A percentile compares a stretch with the other conserved stretches of the same genome.
phyloP scores from a whole-genome alignment of 1,140 invertebrate species.

The Phymastichus coffea region DNA sequence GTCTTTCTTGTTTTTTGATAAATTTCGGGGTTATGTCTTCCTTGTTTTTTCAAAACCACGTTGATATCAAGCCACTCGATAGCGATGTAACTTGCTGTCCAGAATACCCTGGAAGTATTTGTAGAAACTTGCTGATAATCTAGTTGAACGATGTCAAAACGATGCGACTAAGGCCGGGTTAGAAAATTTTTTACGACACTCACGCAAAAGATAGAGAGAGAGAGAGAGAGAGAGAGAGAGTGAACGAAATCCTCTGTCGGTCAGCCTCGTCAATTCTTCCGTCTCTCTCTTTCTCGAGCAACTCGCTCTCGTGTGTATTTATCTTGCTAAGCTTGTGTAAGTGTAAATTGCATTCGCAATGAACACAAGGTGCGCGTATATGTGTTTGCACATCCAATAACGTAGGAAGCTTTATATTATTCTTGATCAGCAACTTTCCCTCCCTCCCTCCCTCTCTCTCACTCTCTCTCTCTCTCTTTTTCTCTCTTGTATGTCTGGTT shows the following conservation, averaged over 20 bases:
- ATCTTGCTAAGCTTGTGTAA: neutral
- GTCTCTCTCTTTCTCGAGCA: slow-evolving; percentile 15
- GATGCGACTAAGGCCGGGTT: neutral
- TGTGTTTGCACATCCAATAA: neutral
- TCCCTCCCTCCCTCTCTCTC: no score
- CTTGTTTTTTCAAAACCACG: slow-evolving; percentile 22
- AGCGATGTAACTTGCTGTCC: neutral
- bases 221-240: no score
- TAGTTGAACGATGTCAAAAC: neutral
- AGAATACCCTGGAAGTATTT: neutral
- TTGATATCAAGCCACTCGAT: no score
- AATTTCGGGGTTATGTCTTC: slow-evolving; percentile 21
- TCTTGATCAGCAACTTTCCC: slow-evolving; percentile 2
- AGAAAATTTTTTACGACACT: slow-evolving; percentile 21
- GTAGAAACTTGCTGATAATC: neutral
- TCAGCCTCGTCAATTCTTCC: slow-evolving; percentile 15
- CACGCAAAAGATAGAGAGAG: no score
- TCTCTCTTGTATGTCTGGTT: neutral
- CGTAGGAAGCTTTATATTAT: slow-evolving; percentile 15
- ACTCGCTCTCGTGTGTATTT: slow-evolving; percentile 1
- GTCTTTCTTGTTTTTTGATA: neutral
- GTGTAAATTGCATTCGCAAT: no score
- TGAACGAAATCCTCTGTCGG: no score
- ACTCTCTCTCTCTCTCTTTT: slow-evolving; percentile 3
- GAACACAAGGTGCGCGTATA: neutral